Base-by-base conservation (phyloP, 2,888 invertebrate genomes). In the Andrena bucephala region DNA sequence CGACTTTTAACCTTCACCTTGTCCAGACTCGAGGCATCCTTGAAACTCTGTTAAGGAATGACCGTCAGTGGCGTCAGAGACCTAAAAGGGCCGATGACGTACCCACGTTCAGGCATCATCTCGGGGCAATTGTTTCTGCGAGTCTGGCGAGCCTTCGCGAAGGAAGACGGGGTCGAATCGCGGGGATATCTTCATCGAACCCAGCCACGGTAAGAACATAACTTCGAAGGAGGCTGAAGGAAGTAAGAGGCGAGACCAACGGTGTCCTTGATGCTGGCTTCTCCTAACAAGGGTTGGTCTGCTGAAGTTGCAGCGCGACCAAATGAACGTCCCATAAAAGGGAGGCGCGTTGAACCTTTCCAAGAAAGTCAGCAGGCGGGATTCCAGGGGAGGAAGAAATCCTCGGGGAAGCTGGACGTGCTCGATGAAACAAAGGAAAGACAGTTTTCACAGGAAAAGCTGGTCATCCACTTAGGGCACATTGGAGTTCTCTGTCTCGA, bases 231-330 rank as follows among this genome's bases (percentile, higher is more conserved):
- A 60, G 69, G 24, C 70, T 59, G 60, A 70, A 63, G 65, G 80
- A 77, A 81, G 76, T 68, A 77, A 80, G 63, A 77, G 77, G 74
- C 76, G 74, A 80, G 79, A 81, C 70, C 84, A 85, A 66, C 81
- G 52, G 77, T 83, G 87, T 86, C 89, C 90, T 90, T 90, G 87
- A 80, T 86, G 88, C 75, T 83, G 74, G 85, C 84, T 83, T 89
- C 85, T 85, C 88, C 85, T 88, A 88, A 89, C 88, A 90, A 89
- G 89, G 89, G 87, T 78, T 78, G 83, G 78, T 75, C 74, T 33
- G 80, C 63, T 77, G 73, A 72, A 84, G 75, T 84, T 73, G 72
- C 83, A 57, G 36, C 54, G 74, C 75, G 68, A 69, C 77, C 85
- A 73, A 76, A 78, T 76, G 85, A 76, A 84, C 82, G 62, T 68